Percentiles rank a stretch among this genome's conserved stretches.
Conservation (phyloP, 2,888 invertebrate species). For the Melanchra persicariae region DNA sequence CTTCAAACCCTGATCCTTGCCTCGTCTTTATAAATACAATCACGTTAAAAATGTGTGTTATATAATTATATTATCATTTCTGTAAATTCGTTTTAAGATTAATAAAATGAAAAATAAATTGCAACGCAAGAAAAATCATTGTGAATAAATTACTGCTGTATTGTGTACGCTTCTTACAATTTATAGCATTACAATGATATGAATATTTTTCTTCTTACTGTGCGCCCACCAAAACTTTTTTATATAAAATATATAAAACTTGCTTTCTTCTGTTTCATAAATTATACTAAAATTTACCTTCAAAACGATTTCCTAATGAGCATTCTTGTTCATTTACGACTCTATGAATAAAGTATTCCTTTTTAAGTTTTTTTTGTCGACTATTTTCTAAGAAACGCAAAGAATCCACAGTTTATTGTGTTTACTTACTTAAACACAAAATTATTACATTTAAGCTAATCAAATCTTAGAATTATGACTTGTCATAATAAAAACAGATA, state of each 20-base stretch:
- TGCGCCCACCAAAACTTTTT: constrained; percentile 56
- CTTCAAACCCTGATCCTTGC: constrained; percentile 10
- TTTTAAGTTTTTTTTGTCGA: constrained; percentile 15
- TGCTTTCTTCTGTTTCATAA: constrained; percentile 23
- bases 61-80: constrained; percentile 21
- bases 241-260: constrained; percentile 6
- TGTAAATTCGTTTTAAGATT: constrained; percentile 15
- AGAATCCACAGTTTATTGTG: neutral
- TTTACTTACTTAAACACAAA: constrained; percentile 8
- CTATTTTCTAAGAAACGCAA: constrained; percentile 9
- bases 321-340: constrained; percentile 27
- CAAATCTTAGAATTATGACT: constrained; percentile 18
- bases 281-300: constrained; percentile 12
- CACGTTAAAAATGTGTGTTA: constrained; percentile 27
- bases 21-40: constrained; percentile 50
- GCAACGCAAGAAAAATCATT: constrained; percentile 46
- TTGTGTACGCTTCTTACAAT: constrained; percentile 60
- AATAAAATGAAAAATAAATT: constrained; percentile 36
- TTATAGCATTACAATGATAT: constrained; percentile 60
- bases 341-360: constrained; percentile 27
- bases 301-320: constrained; percentile 14
- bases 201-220: constrained; percentile 47
- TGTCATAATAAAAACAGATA: neutral
- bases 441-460: constrained; percentile 17
- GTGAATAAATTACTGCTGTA: constrained; percentile 53